Evolutionary conservation across 2,888 invertebrate species (phyloP), one percentile per base, ranked within the genome.

Genomic region (Physocephala rufipes): DNA sequence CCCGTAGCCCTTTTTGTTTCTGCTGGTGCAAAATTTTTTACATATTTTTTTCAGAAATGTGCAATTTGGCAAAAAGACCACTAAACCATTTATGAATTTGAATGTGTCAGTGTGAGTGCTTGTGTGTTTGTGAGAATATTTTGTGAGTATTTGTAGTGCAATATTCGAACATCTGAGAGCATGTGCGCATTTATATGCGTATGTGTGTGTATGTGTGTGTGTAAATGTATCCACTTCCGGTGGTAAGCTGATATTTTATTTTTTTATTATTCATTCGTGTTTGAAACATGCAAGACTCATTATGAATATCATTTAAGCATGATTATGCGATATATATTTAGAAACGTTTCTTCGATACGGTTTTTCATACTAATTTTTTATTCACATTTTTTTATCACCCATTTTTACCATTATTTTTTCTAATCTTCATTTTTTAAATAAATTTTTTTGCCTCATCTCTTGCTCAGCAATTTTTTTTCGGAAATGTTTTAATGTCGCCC

Each of bases 241-340:
- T n/a, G n/a, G n/a, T n/a, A n/a, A 15, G 55, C 55, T 36, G 4
- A 55, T 55, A 24, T 12, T 55, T 12, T 55, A 24, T 13, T 21
- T n/a, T 62, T 36, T n/a, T n/a, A n/a, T n/a, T 21, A 62, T 62
- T 63, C 47, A 47, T 63, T 63, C 24, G 45, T 26, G 26, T 63
- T 55, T 53, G 62, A 62, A 68, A 62, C 62, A 68, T 65, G 65
- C 67, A 70, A 71, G 70, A 74, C 73, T 72, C 71, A 74, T 74
- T 72, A 74, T 74, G 74, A 74, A 74, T 74, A 73, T 74, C 72
- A 74, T 74, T 74, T 74, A 72, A 74, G 73, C 73, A 69, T 73
- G 74, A 71, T 74, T 74, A 74, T n/a, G n/a, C n/a, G n/a, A n/a
- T 74, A 70, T 67, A 70, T 67, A 51, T 70, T 70, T 45, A 15